A percentile compares a stretch with the other conserved stretches of the same genome.
Evolutionary conservation across 2,113 vertebrate genomes (phyloP).

Genomic region (Poeciliopsis prolifica): DNA sequence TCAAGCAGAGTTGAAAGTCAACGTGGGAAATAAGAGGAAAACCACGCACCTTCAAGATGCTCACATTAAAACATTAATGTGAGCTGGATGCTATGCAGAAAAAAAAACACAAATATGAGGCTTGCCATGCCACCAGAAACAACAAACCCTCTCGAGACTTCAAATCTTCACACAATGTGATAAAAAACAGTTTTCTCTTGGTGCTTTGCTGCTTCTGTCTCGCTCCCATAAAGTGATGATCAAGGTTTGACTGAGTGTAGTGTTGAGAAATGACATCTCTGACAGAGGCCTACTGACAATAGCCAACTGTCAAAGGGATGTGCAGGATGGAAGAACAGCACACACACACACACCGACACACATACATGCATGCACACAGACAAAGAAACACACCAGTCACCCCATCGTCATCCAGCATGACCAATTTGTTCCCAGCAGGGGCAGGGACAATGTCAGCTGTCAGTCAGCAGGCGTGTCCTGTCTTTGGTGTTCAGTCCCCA

Average conservation of each 20-base stretch:
- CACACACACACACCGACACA: background rate
- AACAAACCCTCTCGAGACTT: conserved; percentile 12
- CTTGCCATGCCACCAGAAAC: background rate
- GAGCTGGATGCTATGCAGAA: background rate
- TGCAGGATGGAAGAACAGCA: conserved; percentile 26
- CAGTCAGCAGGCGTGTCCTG: conserved; percentile 38
- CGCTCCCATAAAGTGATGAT: conserved; percentile 30
- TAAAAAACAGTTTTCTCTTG: background rate
- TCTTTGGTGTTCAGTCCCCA: conserved; percentile 42
- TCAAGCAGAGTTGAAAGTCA: too few relatives aligned
- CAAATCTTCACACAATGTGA: conserved; percentile 2
- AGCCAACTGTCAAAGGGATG: conserved; percentile 63
- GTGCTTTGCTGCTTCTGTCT: background rate
- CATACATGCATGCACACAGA: conserved; percentile 5
- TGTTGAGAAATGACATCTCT: conserved; percentile 59
- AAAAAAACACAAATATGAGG: background rate
- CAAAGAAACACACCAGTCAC: conserved; percentile 39
- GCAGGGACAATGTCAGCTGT: conserved; percentile 61
- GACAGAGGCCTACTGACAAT: conserved; percentile 59
- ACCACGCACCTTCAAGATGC: background rate
- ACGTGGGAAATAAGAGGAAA: background rate
- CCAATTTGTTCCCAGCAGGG: conserved; percentile 63
- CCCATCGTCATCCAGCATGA: conserved; percentile 59
- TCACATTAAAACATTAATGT: background rate
- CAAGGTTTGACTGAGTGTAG: conserved; percentile 41